These are phyloP conservation scores for Eilema depressum DNA, from an alignment of 2,888 invertebrate species.

Conservation along the genomic window DNA sequence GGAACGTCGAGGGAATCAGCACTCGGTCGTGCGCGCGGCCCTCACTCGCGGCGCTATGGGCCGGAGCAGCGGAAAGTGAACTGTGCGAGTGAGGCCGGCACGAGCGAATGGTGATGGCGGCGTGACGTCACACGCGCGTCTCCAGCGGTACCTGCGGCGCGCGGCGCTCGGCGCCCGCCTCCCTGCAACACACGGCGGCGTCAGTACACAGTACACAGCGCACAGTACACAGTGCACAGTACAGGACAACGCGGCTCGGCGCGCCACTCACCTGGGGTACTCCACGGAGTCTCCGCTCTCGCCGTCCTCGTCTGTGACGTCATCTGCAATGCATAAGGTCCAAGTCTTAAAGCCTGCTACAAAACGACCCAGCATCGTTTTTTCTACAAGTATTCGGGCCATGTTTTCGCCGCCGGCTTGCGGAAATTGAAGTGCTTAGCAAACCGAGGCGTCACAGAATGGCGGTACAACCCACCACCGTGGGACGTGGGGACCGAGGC, in stretches of 20 bases:
- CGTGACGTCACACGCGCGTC: conserved; percentile 49
- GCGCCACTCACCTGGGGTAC: conserved; percentile 14
- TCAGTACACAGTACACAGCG: too few relatives aligned
- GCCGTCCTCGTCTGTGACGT: conserved; percentile 64
- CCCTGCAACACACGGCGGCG: conserved; percentile 15
- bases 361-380: not conserved
- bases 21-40: not conserved
- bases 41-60: too few relatives aligned
- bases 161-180: conserved; percentile 59
- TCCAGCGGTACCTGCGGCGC: conserved; percentile 59
- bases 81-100: too few relatives aligned
- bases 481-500: too few relatives aligned
- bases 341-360: not conserved
- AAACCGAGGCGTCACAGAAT: too few relatives aligned
- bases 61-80: too few relatives aligned
- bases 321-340: conserved; percentile 51
- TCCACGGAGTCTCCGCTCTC: conserved; percentile 55
- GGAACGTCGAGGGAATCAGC: not conserved
- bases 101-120: not conserved
- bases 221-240: too few relatives aligned
- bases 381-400: not conserved
- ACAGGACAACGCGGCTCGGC: too few relatives aligned
- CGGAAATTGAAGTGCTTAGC: too few relatives aligned
- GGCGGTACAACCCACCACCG: too few relatives aligned
- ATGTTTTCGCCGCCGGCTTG: too few relatives aligned